Percentiles rank a stretch among this genome's conserved stretches.
Evolutionary conservation across 2,888 invertebrate species (phyloP).

Genomic region (Diloba caeruleocephala): DNA sequence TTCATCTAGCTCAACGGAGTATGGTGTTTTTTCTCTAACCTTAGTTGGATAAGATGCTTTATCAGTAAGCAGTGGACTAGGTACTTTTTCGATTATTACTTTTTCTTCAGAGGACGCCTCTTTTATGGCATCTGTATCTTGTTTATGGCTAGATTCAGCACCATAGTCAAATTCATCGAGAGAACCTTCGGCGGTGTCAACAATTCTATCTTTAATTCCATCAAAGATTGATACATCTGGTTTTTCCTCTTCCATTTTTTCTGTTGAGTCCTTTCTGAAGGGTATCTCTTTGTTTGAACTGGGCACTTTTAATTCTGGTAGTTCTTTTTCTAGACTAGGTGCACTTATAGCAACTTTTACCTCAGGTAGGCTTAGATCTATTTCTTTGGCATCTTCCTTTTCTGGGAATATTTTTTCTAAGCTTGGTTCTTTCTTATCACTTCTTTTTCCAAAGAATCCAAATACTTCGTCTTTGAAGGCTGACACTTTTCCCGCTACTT

Average conservation of each 20-base stretch:
- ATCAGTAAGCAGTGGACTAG: neutral
- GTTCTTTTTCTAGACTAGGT: too few relatives aligned
- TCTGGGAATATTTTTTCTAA: too few relatives aligned
- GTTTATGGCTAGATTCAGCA: too few relatives aligned
- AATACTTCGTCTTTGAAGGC: conserved; percentile 45
- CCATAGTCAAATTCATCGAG: conserved; percentile 1
- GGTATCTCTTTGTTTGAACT: neutral
- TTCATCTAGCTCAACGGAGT: neutral
- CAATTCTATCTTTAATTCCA: conserved; percentile 21
- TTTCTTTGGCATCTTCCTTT: too few relatives aligned
- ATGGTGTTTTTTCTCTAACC: neutral
- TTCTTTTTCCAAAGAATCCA: conserved; percentile 50
- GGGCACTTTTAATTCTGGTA: too few relatives aligned
- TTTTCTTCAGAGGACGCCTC: conserved; percentile 9
- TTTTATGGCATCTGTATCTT: neutral
- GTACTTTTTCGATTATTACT: conserved; percentile 27
- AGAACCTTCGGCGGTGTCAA: conserved; percentile 8
- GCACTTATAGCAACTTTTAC: too few relatives aligned
- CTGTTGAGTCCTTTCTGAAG: neutral
- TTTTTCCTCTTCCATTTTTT: conserved; percentile 6
- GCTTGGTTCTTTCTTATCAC: conserved; percentile 67
- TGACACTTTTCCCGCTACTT: conserved; percentile 47
- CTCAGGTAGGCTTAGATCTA: too few relatives aligned
- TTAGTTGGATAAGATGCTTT: neutral
- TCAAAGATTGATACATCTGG: conserved; percentile 28